Conservation (phyloP, 1,140 invertebrate species). For the Lepidotrigona ventralis region DNA sequence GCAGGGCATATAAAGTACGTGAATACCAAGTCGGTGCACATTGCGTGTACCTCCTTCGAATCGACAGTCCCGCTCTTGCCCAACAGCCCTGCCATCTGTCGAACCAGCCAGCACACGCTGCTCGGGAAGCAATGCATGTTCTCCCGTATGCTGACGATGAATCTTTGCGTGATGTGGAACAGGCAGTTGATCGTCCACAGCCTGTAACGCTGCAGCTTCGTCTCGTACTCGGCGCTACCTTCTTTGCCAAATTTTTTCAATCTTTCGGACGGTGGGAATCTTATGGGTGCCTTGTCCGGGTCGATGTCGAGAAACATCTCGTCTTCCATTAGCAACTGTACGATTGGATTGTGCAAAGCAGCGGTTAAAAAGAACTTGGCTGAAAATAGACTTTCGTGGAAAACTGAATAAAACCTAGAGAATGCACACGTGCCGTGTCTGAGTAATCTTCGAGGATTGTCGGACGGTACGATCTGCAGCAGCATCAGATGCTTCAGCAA, state of each 20-base stretch:
- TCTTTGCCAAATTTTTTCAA: slow-evolving; percentile 90
- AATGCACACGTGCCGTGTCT: slow-evolving; percentile 93
- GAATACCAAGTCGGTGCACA: slow-evolving; percentile 96
- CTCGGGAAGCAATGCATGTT: slow-evolving; percentile 96
- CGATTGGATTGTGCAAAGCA: slow-evolving; percentile 94
- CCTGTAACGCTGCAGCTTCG: slow-evolving; percentile 88
- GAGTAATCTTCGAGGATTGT: slow-evolving; percentile 92
- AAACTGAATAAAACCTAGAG: slow-evolving; percentile 92
- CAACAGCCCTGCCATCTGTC: slow-evolving; percentile 87
- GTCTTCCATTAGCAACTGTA: slow-evolving; percentile 95
- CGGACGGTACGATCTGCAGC: slow-evolving; percentile 89
- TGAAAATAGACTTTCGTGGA: slow-evolving; percentile 94
- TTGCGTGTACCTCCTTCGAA: slow-evolving; percentile 85
- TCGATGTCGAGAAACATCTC: slow-evolving; percentile 96
- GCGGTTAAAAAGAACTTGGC: slow-evolving; percentile 96
- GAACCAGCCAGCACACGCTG: slow-evolving; percentile 88
- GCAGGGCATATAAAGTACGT: slow-evolving; percentile 97
- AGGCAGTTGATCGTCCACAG: slow-evolving; percentile 90
- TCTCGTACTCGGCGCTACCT: slow-evolving; percentile 85
- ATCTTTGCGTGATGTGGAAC: slow-evolving; percentile 88
- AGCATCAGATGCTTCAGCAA: slow-evolving; percentile 91
- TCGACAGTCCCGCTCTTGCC: slow-evolving; percentile 84
- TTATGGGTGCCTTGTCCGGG: slow-evolving; percentile 90
- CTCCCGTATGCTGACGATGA: slow-evolving; percentile 91
- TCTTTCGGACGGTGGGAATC: slow-evolving; percentile 86